Evolutionary conservation across 2,113 vertebrate genomes (phyloP).

Genomic region (Anolis sagrei): DNA sequence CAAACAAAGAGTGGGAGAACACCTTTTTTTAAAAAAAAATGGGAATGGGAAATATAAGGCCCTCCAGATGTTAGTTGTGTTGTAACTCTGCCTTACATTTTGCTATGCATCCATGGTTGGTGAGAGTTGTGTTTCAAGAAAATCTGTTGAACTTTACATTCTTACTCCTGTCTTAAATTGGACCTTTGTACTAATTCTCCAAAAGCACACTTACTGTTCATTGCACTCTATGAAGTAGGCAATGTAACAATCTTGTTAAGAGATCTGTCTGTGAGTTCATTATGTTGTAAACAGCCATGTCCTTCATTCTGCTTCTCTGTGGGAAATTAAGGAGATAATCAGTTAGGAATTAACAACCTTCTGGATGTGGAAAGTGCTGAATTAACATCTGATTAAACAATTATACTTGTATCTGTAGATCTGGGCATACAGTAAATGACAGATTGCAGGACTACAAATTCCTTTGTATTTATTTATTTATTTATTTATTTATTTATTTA

Average conservation of each 20-base stretch:
- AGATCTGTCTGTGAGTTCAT: not conserved
- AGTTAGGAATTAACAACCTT: slow-evolving; percentile 45
- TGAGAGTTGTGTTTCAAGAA: not conserved
- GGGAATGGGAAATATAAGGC: too few species aligned
- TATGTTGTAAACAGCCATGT: not conserved
- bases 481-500: too few species aligned
- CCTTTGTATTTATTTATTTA: too few species aligned
- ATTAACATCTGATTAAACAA: slow-evolving; percentile 42
- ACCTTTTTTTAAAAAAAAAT: too few species aligned
- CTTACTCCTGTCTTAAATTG: not conserved
- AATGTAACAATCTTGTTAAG: not conserved
- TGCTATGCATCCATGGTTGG: not conserved
- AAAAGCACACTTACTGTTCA: not conserved
- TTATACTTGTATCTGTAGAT: not conserved
- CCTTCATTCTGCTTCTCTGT: slow-evolving; percentile 20
- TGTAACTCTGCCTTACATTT: too few species aligned
- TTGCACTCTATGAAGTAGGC: not conserved
- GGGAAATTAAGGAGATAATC: slow-evolving; percentile 33
- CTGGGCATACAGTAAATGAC: slow-evolving; percentile 6
- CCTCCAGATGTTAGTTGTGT: too few species aligned
- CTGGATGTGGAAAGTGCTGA: not conserved
- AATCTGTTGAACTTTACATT: not conserved
- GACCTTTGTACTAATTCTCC: not conserved
- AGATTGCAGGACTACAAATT: slow-evolving; percentile 12
- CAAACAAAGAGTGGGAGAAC: not conserved